Conservation (phyloP, 2,113 vertebrate genomes). For the Ovis aries region ARS-UI_Ramb_v3.0 NC_056071.1:29188501-29189000, state of each 20-base stretch:
- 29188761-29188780: neutral
- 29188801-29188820: neutral
- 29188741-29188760: neutral
- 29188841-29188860: neutral
- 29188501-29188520: neutral
- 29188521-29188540: neutral
- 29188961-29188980: conserved; percentile 86
- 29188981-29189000: neutral
- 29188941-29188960: conserved; percentile 90
- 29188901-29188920: neutral
- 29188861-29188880: neutral
- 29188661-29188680: conserved; percentile 23
- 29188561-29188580: neutral
- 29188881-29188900: neutral
- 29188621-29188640: neutral
- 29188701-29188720: neutral
- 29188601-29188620: neutral
- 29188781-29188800: neutral
- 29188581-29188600: neutral
- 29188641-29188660: neutral
- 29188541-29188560: neutral
- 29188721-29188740: neutral
- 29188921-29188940: neutral
- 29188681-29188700: neutral
- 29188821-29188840: neutral